Evolutionary conservation across 2,797 vertebrate genomes (phyloP), one percentile per base, ranked within the genome.

Genomic region (Iguana delicatissima): DNA sequence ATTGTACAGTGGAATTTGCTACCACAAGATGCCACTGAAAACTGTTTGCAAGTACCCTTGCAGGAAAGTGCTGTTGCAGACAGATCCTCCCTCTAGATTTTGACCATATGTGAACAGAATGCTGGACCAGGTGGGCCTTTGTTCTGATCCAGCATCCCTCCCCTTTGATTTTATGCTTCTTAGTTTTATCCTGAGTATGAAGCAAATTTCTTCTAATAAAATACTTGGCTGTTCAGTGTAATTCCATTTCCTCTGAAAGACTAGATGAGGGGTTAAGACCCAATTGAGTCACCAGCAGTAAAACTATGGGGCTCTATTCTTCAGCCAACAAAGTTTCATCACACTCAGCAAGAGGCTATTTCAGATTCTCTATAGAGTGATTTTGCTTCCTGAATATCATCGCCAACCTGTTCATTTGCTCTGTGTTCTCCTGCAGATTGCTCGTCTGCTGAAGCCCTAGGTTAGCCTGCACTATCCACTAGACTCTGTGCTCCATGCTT

Each of bases 401-500:
- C 94, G 0, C 87, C 82, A 6, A 89, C 96, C 69, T 95, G 79
- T 96, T 93, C 88, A 93, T 91, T 93, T 93, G 94, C 87, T 93
- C 87, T 92, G 4, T 94, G 94, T 94, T 96, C 91, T 94, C 79
- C 24, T 96, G 93, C 97, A 98, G 98, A 97, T 97, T 95, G 93
- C 89, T 95, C 93, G 92, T 6, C 92, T 94, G 92, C 94, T 94
- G 94, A 95, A 93, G 93, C 91, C 94, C 73, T 5, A 84, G 26
- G 88, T 85, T 94, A 92, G 79, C 93, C 95, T 91, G 77, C 26
- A 64, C 73, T 89, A 90, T 91, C 94, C 88, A 84, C 82, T 77
- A 74, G 76, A 76, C 90, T 73, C 81, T 74, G 95, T 95, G 95
- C 97, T 98, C 97, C 96, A 98, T 98, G 97, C 96, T 98, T 69